Base-by-base conservation (phyloP, 2,888 invertebrate genomes). In the Pemphredon lugubris region DNA sequence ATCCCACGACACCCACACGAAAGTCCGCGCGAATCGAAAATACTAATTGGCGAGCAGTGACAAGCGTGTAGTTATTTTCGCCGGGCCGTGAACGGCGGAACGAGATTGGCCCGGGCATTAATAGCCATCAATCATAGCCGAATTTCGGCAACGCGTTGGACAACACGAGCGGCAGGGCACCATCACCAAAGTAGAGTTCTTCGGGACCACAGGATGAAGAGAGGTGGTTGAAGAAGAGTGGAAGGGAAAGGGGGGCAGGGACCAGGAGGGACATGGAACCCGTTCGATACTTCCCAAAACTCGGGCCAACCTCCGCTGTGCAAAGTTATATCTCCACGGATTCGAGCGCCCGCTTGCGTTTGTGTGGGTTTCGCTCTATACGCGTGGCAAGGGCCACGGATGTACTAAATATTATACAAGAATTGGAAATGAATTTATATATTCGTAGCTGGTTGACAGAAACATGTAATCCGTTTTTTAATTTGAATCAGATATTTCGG, bases 111-210 rank as follows among this genome's bases (percentile, higher is more conserved):
- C 88, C 88, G 82, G 84, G 82, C 84, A 83, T 75, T 68, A 88
- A 87, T 86, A 85, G 87, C 89, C 88, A 89, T 89, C 89, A 89
- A 89, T 89, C 89, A 89, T 88, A 79, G 71, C 83, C 82, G 83
- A 89, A 89, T 88, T 89, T 89, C 85, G 89, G 89, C 89, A 89
- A 89, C 88, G 87, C 79, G 83, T 84, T 79, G 89, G 89, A 88
- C 89, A 89, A 89, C 88, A 85, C 84, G 67, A 71, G 87, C 86
- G 84, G 84, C 89, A 89, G 89, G 89, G 84, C 75, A 89, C 85
- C 75, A 89, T 89, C 88, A 89, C 69, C 80, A 83, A 83, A 79
- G 89, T 85, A 86, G 89, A 89, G 89, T 88, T 89, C 88, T 86
- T 82, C 86, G 84, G 87, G 82, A 85, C 86, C 83, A 82, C 61